These are phyloP conservation scores for Scaptomyza cyrtandrae DNA, from an alignment of 2,888 invertebrate species.

Conservation along the genomic window DNA sequence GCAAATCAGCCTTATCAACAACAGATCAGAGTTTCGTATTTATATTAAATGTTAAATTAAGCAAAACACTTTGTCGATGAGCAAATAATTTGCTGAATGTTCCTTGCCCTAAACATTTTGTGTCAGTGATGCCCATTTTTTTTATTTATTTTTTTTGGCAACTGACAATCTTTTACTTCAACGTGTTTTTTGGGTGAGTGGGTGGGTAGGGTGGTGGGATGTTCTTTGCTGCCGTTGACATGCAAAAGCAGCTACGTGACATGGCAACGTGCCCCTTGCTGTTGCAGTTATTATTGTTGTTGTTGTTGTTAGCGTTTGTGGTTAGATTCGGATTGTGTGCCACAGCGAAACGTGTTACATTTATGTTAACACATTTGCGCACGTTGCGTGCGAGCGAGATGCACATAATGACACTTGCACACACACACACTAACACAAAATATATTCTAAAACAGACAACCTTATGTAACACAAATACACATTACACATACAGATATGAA, in stretches of 20 bases:
- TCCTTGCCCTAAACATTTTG: neutral
- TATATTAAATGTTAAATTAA: conserved; percentile 5
- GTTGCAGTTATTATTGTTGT: conserved; percentile 33
- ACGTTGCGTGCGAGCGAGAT: conserved; percentile 57
- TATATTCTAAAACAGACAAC: conserved; percentile 60
- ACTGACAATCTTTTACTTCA: conserved; percentile 27
- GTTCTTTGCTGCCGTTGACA: conserved; percentile 64
- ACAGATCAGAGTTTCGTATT: neutral
- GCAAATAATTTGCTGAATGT: neutral
- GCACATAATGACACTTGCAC: conserved; percentile 40
- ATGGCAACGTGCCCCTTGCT: conserved; percentile 58
- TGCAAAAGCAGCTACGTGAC: conserved; percentile 80
- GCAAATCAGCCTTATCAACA: conserved; percentile 8
- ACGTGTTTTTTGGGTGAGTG: neutral
- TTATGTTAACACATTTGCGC: conserved; percentile 76
- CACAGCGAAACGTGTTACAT: conserved; percentile 77
- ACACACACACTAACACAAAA: neutral
- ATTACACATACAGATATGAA: conserved; percentile 5
- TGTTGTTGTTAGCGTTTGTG: conserved; percentile 26
- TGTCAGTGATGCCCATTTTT: too few relatives aligned
- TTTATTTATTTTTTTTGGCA: too few relatives aligned
- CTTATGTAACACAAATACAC: conserved; percentile 50
- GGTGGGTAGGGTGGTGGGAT: neutral
- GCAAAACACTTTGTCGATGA: conserved; percentile 17
- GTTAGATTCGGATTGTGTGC: conserved; percentile 41